Percentiles rank a stretch among this genome's conserved stretches.
Evolutionary conservation across 1,140 invertebrate species (phyloP).

Genomic region (Drosophila suzukii): DNA sequence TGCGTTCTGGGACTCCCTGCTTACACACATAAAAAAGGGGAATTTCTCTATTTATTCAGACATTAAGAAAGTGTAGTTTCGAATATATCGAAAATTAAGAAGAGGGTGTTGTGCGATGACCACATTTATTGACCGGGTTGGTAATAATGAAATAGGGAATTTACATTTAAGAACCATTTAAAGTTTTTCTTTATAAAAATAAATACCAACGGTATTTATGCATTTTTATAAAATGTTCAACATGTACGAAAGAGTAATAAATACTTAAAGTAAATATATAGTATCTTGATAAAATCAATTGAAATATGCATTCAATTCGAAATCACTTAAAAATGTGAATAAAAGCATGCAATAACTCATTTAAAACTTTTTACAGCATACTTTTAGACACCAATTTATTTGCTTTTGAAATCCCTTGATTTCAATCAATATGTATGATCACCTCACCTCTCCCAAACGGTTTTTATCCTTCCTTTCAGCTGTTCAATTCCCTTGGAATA

Average conservation of each 20-base stretch:
- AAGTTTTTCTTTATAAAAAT: not conserved
- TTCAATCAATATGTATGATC: not conserved
- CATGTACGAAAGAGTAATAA: not conserved
- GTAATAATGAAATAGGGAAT: not conserved
- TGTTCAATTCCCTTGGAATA: not conserved
- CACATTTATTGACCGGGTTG: no score
- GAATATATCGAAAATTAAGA: conserved; percentile 6
- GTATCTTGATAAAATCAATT: not conserved
- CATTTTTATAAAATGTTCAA: no score
- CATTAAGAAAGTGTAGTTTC: conserved; percentile 18
- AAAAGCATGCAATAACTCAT: not conserved
- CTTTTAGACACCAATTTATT: not conserved
- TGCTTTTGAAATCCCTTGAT: not conserved
- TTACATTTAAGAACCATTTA: not conserved
- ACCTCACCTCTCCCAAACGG: not conserved
- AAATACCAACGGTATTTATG: not conserved
- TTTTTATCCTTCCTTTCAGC: not conserved
- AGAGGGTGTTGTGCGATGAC: conserved; percentile 1
- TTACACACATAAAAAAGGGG: conserved; percentile 30
- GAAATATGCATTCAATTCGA: not conserved
- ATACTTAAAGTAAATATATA: not conserved
- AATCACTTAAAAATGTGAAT: not conserved
- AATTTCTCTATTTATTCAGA: conserved; percentile 41
- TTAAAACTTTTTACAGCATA: not conserved
- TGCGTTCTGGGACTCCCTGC: conserved; percentile 27